These are phyloP conservation scores for Etia nguti DNA, from an alignment of 2,113 vertebrate species.

Conservation along the genomic window DNA sequence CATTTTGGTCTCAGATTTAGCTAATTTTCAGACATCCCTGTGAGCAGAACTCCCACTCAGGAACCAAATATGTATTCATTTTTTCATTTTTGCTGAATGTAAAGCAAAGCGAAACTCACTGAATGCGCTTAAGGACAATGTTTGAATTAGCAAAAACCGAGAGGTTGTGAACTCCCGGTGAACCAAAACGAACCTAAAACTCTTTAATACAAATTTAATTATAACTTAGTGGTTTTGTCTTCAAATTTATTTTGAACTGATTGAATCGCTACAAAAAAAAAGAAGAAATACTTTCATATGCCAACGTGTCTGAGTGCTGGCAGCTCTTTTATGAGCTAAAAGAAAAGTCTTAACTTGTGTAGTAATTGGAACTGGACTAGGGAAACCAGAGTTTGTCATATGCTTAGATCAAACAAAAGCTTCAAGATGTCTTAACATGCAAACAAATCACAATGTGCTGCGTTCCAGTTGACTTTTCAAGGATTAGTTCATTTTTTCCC, in stretches of 20 bases:
- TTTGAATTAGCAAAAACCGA: background rate
- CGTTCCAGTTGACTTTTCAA: background rate
- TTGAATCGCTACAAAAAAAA: background rate
- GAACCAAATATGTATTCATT: background rate
- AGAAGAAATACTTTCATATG: background rate
- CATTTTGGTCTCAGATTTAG: background rate
- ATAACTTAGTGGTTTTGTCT: background rate
- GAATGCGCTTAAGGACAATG: background rate
- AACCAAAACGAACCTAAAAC: background rate
- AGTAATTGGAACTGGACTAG: background rate
- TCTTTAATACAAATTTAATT: background rate
- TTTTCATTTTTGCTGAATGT: background rate
- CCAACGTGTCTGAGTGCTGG: background rate
- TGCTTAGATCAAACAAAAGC: background rate
- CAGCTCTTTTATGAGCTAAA: background rate
- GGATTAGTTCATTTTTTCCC: background rate
- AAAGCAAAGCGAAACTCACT: background rate
- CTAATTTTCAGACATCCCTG: background rate
- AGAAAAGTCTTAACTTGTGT: background rate
- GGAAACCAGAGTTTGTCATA: background rate
- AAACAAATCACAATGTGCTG: background rate
- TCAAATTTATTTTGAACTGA: background rate
- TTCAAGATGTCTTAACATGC: background rate
- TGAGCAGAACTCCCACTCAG: background rate
- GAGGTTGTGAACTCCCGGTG: background rate